phyloP scores from a whole-genome alignment of 2,113 vertebrate genomes.

The Sylvietta virens region DNA sequence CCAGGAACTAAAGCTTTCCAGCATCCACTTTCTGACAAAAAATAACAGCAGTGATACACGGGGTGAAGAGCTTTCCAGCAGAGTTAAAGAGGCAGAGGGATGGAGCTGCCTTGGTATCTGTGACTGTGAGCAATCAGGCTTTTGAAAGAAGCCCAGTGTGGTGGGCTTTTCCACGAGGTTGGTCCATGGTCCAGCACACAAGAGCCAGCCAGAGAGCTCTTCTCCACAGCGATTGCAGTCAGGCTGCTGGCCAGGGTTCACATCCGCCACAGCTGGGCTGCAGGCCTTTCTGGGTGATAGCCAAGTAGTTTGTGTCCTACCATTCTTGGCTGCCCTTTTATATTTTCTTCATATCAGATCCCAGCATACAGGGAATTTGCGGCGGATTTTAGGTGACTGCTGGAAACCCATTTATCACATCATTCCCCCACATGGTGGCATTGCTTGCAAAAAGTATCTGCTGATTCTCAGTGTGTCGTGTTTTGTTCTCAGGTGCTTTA shows the following conservation, averaged over 20 bases:
- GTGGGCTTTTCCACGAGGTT: neutral
- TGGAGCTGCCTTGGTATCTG: neutral
- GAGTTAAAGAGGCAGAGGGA: neutral
- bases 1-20: neutral
- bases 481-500: neutral
- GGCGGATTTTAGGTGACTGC: neutral
- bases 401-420: neutral
- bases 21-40: fast-evolving
- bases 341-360: neutral
- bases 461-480: neutral
- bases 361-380: neutral
- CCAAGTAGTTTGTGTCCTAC: neutral
- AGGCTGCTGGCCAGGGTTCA: neutral
- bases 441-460: neutral
- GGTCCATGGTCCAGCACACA: neutral
- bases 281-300: neutral
- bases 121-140: neutral
- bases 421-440: neutral
- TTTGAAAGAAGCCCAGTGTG: fast-evolving
- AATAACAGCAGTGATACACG: no score
- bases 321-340: neutral
- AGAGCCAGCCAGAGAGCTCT: neutral
- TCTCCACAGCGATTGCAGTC: neutral
- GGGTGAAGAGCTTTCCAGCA: neutral
- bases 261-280: neutral